A percentile compares a stretch with the other conserved stretches of the same genome.
These are phyloP conservation scores for Phrynocephalus vlangalii DNA, from an alignment of 2,797 vertebrate genomes.

Conservation along the genomic window DNA sequence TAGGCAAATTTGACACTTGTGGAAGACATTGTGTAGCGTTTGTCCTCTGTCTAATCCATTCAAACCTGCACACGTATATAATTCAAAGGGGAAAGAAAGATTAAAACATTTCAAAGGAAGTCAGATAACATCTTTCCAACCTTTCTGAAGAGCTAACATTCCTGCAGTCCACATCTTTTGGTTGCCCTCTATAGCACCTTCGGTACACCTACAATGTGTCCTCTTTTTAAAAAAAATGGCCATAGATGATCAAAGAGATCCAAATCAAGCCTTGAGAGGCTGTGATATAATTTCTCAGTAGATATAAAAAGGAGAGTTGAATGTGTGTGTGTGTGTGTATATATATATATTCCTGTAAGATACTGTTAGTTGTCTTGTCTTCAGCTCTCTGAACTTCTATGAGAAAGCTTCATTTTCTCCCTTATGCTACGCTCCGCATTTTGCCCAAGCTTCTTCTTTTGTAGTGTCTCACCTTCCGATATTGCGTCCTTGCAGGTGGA, in stretches of 20 bases:
- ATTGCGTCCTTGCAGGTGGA: neutral
- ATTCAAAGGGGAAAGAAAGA: slow-evolving; percentile 26
- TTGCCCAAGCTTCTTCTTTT: neutral
- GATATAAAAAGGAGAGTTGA: slow-evolving; percentile 14
- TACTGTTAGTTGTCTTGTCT: slow-evolving; percentile 12
- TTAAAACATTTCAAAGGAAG: slow-evolving; percentile 37
- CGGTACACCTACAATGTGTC: neutral
- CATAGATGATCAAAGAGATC: slow-evolving; percentile 14
- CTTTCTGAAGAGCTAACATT: slow-evolving; percentile 43
- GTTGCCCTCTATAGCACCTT: slow-evolving; percentile 21
- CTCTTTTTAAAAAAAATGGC: slow-evolving; percentile 6
- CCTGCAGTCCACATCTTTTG: slow-evolving; percentile 15
- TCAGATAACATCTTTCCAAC: slow-evolving; percentile 6
- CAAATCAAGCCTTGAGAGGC: slow-evolving; percentile 2
- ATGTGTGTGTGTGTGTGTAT: too few species aligned
- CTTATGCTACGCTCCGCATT: neutral
- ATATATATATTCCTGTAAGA: slow-evolving; percentile 3
- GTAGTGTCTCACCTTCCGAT: neutral
- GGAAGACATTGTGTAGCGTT: slow-evolving; percentile 14
- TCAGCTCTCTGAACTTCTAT: slow-evolving; percentile 10
- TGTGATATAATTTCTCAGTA: slow-evolving; percentile 38
- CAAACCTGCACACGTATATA: neutral
- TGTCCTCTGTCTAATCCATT: slow-evolving; percentile 1
- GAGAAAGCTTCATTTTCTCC: slow-evolving; percentile 27
- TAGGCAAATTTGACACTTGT: slow-evolving; percentile 5